These are phyloP conservation scores for Epizoanthus scotinus DNA, from an alignment of 92 coral and sea anemone species.

Conservation along the genomic window DNA sequence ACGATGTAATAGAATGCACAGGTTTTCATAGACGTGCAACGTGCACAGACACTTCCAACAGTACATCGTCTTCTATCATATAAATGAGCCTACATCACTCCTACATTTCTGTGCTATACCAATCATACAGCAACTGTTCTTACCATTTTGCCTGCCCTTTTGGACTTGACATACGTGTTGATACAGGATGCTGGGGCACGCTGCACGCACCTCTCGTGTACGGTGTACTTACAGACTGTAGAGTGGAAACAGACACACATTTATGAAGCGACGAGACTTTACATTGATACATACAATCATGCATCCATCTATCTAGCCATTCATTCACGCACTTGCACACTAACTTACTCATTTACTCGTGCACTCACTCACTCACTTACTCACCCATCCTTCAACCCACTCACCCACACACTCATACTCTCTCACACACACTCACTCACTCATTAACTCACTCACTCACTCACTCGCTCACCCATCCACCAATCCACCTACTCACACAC, in stretches of 20 bases:
- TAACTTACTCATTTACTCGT: neutral
- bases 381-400: no score
- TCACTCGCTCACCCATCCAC: no score
- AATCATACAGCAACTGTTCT: conserved; percentile 12
- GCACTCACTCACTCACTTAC: no score
- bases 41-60: no score
- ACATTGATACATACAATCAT: neutral
- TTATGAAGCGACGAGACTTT: neutral
- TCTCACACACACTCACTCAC: no score
- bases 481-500: no score
- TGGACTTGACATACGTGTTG: conserved; percentile 93
- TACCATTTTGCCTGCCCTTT: conserved; percentile 93
- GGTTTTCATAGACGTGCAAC: no score
- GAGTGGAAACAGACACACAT: conserved; percentile 17
- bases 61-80: neutral
- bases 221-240: conserved; percentile 96
- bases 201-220: conserved; percentile 98
- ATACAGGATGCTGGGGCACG: conserved; percentile 98
- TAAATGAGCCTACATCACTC: neutral
- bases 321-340: neutral
- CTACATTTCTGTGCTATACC: neutral
- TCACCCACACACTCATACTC: no score
- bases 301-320: neutral
- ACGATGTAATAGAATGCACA: no score
- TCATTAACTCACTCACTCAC: no score